Evolutionary conservation across 1,140 invertebrate species (phyloP).

Genomic region (Drosophila ananassae): DNA sequence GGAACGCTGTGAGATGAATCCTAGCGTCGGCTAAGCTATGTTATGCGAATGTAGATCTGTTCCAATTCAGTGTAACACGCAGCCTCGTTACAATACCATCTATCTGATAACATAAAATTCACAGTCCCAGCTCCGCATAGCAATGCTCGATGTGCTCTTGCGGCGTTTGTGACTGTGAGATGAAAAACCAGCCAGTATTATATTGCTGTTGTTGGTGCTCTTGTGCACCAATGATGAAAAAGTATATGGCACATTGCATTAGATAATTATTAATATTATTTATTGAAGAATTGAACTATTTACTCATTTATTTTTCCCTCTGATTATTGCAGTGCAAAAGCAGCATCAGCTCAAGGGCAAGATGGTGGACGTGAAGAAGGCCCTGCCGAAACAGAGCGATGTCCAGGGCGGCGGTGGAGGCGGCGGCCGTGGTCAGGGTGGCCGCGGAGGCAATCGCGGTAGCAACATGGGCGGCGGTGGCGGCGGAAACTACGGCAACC

Average conservation of each 20-base stretch:
- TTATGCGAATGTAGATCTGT: constrained; percentile 69
- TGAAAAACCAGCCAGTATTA: constrained; percentile 64
- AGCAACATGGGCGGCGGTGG: constrained; percentile 63
- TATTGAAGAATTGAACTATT: background rate
- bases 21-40: constrained; percentile 76
- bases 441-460: constrained; percentile 59
- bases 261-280: background rate
- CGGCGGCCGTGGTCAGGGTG: constrained; percentile 66
- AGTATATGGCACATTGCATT: constrained; percentile 57
- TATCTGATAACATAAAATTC: background rate
- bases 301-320: constrained; percentile 29
- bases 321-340: constrained; percentile 86
- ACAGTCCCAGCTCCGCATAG: constrained; percentile 79
- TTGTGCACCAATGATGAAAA: constrained; percentile 68
- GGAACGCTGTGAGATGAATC: constrained; percentile 86
- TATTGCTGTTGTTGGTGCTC: constrained; percentile 65
- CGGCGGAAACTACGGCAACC: constrained; percentile 78
- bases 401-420: constrained; percentile 83
- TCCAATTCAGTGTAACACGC: constrained; percentile 71
- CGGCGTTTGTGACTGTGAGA: constrained; percentile 81
- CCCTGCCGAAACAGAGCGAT: constrained; percentile 89
- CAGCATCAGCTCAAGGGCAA: constrained; percentile 91
- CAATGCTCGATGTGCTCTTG: constrained; percentile 68
- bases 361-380: constrained; percentile 92
- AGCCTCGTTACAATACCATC: constrained; percentile 68